These are phyloP conservation scores for Balaeniceps rex DNA, from an alignment of 2,113 vertebrate species.

Conservation along the genomic window DNA sequence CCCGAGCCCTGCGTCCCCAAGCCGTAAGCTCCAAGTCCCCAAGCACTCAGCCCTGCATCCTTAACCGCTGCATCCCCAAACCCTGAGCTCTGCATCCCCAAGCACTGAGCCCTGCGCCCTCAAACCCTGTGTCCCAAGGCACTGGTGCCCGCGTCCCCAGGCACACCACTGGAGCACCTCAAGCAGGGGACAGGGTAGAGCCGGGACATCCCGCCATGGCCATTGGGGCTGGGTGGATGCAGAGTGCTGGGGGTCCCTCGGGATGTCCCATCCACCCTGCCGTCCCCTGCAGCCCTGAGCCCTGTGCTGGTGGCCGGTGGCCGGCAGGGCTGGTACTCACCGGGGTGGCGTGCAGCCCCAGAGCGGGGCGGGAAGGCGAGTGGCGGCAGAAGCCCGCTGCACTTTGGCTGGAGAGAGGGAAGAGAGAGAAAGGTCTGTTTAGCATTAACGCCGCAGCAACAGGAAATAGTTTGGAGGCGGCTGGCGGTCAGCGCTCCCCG, in stretches of 20 bases:
- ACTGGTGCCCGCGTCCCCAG: rapidly evolving
- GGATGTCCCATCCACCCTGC: rapidly evolving
- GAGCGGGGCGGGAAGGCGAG: background rate
- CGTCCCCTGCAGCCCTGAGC: rapidly evolving
- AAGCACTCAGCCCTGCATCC: background rate
- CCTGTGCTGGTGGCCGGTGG: background rate
- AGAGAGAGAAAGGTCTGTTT: slow-evolving; percentile 70
- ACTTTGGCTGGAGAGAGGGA: background rate
- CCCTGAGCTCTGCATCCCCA: background rate
- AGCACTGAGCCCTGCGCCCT: background rate
- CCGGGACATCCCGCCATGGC: rapidly evolving
- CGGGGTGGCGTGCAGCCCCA: background rate
- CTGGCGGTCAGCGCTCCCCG: slow-evolving; percentile 29
- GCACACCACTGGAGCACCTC: rapidly evolving
- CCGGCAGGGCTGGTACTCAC: background rate
- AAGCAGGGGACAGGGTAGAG: background rate
- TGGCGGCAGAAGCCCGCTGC: background rate
- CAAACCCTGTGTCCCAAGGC: background rate
- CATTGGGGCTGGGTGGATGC: rapidly evolving
- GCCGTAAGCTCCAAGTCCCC: background rate
- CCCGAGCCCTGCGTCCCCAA: background rate
- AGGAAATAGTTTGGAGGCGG: slow-evolving; percentile 73
- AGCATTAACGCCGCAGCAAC: slow-evolving; percentile 71
- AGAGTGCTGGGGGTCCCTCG: rapidly evolving
- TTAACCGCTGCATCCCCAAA: background rate